phyloP scores from a whole-genome alignment of 2,113 vertebrate genomes.

The Bubalus kerabau region DNA sequence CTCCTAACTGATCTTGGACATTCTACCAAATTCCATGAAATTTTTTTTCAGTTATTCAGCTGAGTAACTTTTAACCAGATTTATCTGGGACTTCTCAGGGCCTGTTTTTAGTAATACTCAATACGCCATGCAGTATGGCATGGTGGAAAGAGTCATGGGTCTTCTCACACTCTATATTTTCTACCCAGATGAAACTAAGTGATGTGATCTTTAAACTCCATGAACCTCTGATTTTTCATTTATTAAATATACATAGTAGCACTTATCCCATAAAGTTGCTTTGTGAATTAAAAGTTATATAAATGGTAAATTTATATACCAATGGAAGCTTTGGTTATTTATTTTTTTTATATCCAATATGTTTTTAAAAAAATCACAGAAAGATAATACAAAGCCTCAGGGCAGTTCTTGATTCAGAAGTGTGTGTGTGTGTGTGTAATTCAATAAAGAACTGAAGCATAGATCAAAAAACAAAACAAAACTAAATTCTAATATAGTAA shows the following conservation, averaged over 20 bases:
- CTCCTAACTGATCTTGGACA: not conserved
- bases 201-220: not conserved
- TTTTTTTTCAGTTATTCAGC: not conserved
- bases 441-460: not conserved
- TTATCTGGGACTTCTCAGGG: not conserved
- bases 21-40: not conserved
- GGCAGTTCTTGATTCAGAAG: not conserved
- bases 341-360: not conserved
- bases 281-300: not conserved
- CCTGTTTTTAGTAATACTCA: not conserved
- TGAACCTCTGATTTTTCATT: not conserved
- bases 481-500: not conserved
- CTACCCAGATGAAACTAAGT: not conserved
- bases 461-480: not conserved
- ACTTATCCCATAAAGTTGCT: not conserved
- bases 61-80: not conserved
- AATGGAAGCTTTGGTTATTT: not conserved
- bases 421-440: not conserved
- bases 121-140: not conserved
- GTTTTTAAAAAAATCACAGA: not conserved
- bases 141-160: not conserved
- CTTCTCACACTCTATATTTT: not conserved
- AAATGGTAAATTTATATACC: not conserved
- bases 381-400: not conserved
- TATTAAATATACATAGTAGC: not conserved